Base-by-base conservation (phyloP, 2,888 invertebrate genomes). In the Maniola hyperantus region DNA sequence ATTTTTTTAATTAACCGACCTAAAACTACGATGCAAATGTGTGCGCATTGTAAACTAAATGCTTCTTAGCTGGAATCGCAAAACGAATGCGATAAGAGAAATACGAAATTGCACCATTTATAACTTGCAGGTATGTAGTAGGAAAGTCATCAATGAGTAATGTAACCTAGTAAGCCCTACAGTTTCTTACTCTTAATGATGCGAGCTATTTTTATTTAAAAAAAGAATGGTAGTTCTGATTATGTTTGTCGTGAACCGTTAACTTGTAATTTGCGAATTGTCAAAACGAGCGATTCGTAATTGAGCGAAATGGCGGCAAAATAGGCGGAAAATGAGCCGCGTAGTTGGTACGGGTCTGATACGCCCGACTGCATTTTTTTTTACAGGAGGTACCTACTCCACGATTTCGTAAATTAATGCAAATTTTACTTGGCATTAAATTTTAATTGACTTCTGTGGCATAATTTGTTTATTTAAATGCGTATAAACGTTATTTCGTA, bases 251-350 rank as follows among this genome's bases (percentile, higher is more conserved):
- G 36, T 11, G 55, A 36, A 18, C 55, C 55, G 36, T 55, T 36
- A 54, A n/a, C 53, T 33, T 53, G 53, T 44, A 44, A 55, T 36
- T 55, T 55, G 15, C 11, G 18, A 55, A 18, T 39, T 18, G 1
- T 55, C 55, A 55, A 55, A 55, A 36, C 36, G 15, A 55, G 36
- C 15, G 18, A 55, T 36, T 36, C 36, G 18, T 55, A 36, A 55
- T 39, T 55, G 18, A 55, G 36, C 55, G 15, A 36, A 55, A 55
- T 39, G 55, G 34, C 15, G 18, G 53, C 26, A 33, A 33, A 55
- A 54, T 54, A 34, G 15, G 54, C 54, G 54, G 54, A 36, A 54
- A 54, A 55, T 36, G 55, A 55, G 55, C 18, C 36, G 15, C 15
- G 18, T 15, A 34, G 55, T 53, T 6, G 11, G 51, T 15, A 11